Base-by-base conservation (phyloP, 2,113 vertebrate species). In the Caracal caracal region DNA sequence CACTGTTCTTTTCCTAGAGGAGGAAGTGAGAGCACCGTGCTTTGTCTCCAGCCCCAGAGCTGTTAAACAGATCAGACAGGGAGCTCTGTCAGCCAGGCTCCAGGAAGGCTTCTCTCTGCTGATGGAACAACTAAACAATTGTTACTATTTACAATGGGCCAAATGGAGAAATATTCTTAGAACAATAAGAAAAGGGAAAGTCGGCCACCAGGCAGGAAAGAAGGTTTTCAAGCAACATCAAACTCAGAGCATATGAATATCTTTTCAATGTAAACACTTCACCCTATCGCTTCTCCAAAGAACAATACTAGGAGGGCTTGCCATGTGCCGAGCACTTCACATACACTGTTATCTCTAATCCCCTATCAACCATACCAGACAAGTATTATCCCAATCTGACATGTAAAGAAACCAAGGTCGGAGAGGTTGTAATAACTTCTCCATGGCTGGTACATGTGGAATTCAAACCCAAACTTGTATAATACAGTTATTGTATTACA, bases 181-280 rank as follows among this genome's bases (percentile, higher is more conserved):
- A 97, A 97, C 90, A 97, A 87, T 93, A 95, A 95, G 90, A 96
- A 97, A 98, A 97, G 81, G 88, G 82, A 98, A 98, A 85, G 95
- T 96, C 26, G 0, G 73, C 81, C 94, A 97, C 24, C 70, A 24
- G 28, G 92, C 93, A 95, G 98, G 97, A 96, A 97, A 98, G 98
- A 88, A 81, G 56, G 85, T 56, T 81, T 93, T 37, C n/a, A 95
- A 88, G 59, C 71, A 22, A 88, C 66, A 35, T 94, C 88, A 56
- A 65, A 93, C 94, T 88, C 78, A 93, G 63, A 97, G 53, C 30
- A 93, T 82, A 17, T 56, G 4, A 59, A 79, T 93, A 86, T 66
- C 91, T 78, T 37, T 76, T 79, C 8, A 92, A 63, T 30, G 61
- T 97, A 98, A 90, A 98, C 89, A 94, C 84, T 61, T 76, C 90